Evolutionary conservation across 2,113 vertebrate genomes (phyloP).

Genomic region (Gallinago undulata): DNA sequence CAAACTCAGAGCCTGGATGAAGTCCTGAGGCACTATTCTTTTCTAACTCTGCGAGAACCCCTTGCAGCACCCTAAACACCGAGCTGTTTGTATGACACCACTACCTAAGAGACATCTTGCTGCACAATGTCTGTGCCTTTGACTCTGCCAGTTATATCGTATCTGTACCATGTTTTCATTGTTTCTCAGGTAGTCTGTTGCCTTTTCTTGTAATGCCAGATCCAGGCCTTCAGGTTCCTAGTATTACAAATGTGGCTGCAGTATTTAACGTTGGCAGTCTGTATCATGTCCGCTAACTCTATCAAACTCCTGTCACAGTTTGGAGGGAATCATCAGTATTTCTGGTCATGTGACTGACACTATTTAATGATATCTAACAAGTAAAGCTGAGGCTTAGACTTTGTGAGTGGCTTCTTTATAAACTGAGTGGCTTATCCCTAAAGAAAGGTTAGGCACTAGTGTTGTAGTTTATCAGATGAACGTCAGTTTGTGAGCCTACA

Average conservation of each 20-base stretch:
- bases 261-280: neutral
- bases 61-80: neutral
- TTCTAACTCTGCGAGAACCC: neutral
- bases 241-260: too few species aligned
- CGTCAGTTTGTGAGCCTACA: neutral
- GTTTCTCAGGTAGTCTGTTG: neutral
- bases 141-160: neutral
- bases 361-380: neutral
- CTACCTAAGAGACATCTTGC: accelerated
- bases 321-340: neutral
- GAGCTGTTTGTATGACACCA: neutral
- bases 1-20: neutral
- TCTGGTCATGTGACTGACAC: neutral
- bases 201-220: neutral
- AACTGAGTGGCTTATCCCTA: neutral
- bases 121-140: neutral
- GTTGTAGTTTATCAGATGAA: neutral
- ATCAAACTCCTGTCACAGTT: neutral
- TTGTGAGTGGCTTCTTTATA: neutral
- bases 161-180: neutral
- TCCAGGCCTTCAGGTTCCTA: neutral
- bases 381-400: neutral
- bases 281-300: accelerated
- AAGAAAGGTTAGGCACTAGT: neutral
- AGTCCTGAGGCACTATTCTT: neutral